These are phyloP conservation scores for Stomatorhinus ivindoensis DNA, from an alignment of 2,113 vertebrate genomes.

Conservation along the genomic window DNA sequence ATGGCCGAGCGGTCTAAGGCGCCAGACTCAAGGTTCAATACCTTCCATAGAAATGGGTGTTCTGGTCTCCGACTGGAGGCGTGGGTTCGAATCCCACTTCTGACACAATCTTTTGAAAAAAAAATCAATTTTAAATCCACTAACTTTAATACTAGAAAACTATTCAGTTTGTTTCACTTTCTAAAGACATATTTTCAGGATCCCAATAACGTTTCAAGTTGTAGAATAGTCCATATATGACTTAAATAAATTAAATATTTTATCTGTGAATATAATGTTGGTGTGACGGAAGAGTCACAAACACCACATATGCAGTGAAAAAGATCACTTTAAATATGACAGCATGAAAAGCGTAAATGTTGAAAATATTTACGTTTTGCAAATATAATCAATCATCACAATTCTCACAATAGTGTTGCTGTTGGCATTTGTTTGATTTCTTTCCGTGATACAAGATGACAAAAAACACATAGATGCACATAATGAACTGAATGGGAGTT, in stretches of 20 bases:
- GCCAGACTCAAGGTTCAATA: constrained; percentile 57
- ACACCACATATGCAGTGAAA: neutral
- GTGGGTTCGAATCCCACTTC: neutral
- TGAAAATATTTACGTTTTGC: neutral
- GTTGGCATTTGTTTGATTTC: too few relatives aligned
- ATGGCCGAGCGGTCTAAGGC: constrained; percentile 67
- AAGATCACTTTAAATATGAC: neutral
- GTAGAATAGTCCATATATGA: neutral
- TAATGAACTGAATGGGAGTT: neutral
- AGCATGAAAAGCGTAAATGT: neutral
- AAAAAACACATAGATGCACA: neutral
- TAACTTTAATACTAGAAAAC: neutral
- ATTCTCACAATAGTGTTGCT: neutral
- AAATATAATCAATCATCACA: neutral
- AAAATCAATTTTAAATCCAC: neutral
- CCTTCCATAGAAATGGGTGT: constrained; percentile 55
- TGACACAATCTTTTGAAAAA: neutral
- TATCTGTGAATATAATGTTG: too few relatives aligned
- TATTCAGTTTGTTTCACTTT: neutral
- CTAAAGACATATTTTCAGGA: neutral
- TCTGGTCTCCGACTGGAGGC: constrained; percentile 61
- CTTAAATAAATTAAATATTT: neutral
- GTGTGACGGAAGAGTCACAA: neutral
- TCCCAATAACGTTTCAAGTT: neutral
- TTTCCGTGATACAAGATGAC: too few relatives aligned